Evolutionary conservation across 2,113 vertebrate genomes (phyloP).

Genomic region (Gymnarchus niloticus): DNA sequence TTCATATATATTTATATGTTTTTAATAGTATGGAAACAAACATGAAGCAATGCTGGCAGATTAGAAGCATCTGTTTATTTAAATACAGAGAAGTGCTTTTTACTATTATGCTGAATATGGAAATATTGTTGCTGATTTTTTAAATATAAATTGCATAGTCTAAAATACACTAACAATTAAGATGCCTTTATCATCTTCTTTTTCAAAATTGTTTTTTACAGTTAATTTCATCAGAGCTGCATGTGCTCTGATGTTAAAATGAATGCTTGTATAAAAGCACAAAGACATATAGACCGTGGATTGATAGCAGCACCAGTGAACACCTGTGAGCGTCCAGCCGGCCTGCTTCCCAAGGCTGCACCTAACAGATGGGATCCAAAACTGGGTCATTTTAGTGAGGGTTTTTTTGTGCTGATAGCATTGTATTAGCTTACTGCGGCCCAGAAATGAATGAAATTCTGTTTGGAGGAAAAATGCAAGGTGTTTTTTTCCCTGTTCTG

Average conservation of each 20-base stretch:
- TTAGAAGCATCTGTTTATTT: neutral
- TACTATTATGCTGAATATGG: neutral
- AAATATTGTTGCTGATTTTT: neutral
- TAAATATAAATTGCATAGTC: neutral
- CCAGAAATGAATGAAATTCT: conserved; percentile 1
- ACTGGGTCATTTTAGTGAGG: neutral
- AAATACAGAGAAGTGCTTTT: neutral
- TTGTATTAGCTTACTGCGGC: neutral
- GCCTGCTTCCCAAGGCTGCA: neutral
- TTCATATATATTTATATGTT: neutral
- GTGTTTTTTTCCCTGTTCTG: neutral
- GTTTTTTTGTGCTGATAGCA: neutral
- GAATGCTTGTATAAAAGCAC: conserved; percentile 9
- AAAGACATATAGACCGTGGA: conserved; percentile 2
- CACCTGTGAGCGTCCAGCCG: neutral
- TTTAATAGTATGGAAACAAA: neutral
- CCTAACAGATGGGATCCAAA: conserved; percentile 10
- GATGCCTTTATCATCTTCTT: neutral
- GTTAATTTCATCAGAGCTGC: conserved; percentile 2
- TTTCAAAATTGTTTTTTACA: neutral
- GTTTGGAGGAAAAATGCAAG: conserved; percentile 6
- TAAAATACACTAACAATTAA: neutral
- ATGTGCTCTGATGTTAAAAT: conserved; percentile 6
- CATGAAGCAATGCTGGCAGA: neutral
- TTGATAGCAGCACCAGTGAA: conserved; percentile 5